These are phyloP conservation scores for Lucinisca nassula DNA, from an alignment of 2,888 invertebrate species.

Conservation along the genomic window DNA sequence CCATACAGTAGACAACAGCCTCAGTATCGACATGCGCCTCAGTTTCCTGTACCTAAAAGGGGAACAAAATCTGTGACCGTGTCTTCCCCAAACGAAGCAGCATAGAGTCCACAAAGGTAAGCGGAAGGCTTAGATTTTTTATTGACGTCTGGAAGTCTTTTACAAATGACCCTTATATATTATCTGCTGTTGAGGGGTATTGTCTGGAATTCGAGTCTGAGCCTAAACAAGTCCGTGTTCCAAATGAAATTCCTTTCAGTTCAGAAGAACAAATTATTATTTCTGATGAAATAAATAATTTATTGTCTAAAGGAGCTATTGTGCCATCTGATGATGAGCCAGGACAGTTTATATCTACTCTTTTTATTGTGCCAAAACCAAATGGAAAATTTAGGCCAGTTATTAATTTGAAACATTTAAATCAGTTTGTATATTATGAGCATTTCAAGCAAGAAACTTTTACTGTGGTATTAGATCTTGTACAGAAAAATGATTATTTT, in stretches of 20 bases:
- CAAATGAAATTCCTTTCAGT: not conserved
- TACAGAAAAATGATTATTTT: conserved; percentile 40
- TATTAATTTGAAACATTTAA: conserved; percentile 40
- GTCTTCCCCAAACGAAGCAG: too few species aligned
- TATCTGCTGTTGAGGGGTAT: not conserved
- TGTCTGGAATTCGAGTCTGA: not conserved
- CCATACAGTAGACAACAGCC: too few species aligned
- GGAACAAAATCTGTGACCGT: not conserved
- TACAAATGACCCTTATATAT: not conserved
- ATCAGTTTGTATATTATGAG: conserved; percentile 38
- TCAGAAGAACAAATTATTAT: not conserved
- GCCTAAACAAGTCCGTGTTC: not conserved
- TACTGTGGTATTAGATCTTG: conserved; percentile 3
- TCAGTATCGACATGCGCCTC: too few species aligned
- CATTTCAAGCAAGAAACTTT: conserved; percentile 40
- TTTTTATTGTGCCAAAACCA: conserved; percentile 37
- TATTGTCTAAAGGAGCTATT: not conserved
- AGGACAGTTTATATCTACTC: conserved; percentile 34
- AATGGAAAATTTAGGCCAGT: conserved; percentile 38
- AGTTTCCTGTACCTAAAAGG: too few species aligned
- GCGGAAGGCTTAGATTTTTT: not conserved
- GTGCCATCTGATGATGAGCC: not conserved
- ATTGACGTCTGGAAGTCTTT: not conserved
- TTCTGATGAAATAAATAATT: not conserved
- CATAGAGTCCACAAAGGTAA: too few species aligned